Percentiles rank a stretch among this genome's conserved stretches.
Evolutionary conservation across 2,113 vertebrate genomes (phyloP).

Genomic region (Vulpes ferrilata): DNA sequence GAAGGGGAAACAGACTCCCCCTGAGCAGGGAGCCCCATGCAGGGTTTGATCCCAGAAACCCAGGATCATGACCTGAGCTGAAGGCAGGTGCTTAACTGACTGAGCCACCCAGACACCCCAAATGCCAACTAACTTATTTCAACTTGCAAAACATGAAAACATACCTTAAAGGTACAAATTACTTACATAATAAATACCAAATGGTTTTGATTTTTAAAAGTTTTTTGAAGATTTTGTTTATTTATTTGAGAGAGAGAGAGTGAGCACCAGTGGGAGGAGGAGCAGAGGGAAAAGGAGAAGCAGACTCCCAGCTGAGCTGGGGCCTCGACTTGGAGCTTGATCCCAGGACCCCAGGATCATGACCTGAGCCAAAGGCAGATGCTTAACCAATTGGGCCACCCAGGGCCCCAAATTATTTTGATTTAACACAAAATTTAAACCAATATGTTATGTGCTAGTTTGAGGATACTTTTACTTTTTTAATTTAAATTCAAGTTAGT

Average conservation of each 20-base stretch:
- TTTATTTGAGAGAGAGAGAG: too few relatives aligned
- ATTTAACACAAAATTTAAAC: constrained; percentile 31
- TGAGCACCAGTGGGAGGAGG: too few relatives aligned
- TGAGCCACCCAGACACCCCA: neutral
- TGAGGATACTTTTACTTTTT: neutral
- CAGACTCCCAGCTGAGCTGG: too few relatives aligned
- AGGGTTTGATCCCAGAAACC: neutral
- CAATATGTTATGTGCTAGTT: neutral
- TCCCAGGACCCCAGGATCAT: too few relatives aligned
- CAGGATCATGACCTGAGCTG: neutral
- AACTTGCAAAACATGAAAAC: constrained; percentile 50
- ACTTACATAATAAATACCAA: constrained; percentile 18
- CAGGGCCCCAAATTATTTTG: neutral
- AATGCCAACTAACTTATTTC: constrained; percentile 18
- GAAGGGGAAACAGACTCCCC: neutral
- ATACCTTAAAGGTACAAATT: constrained; percentile 12
- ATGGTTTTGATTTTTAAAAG: constrained; percentile 26
- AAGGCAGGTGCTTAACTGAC: neutral
- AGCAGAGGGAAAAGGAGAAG: too few relatives aligned
- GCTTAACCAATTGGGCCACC: too few relatives aligned
- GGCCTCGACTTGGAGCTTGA: too few relatives aligned
- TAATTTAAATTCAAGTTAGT: neutral
- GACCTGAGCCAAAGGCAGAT: too few relatives aligned
- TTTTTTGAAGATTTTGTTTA: too few relatives aligned
- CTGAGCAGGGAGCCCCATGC: neutral